phyloP scores from a whole-genome alignment of 2,113 vertebrate genomes.

The Eulemur macaco region DNA sequence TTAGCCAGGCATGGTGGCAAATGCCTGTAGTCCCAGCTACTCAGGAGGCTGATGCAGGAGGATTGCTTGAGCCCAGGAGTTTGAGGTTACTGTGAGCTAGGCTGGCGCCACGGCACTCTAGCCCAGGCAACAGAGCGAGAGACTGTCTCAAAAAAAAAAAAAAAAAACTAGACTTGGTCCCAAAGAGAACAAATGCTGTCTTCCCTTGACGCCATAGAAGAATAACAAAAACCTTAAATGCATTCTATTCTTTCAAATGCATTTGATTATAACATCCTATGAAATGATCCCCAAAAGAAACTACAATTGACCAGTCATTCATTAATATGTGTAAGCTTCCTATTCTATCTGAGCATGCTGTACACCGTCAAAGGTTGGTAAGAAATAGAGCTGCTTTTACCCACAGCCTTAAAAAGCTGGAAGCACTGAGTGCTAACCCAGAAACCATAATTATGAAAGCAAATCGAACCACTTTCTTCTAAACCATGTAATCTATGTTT shows the following conservation, averaged over 20 bases:
- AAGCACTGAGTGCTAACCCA: background rate
- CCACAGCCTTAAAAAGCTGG: background rate
- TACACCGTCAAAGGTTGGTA: background rate
- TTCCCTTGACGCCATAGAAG: background rate
- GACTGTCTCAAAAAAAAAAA: no score
- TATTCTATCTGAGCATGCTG: background rate
- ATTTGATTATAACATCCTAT: background rate
- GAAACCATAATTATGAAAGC: background rate
- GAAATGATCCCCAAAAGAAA: constrained; percentile 16
- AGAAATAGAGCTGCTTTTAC: background rate
- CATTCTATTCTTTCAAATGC: background rate
- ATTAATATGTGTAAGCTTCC: background rate
- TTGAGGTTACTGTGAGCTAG: no score
- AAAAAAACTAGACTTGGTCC: background rate
- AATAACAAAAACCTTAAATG: background rate
- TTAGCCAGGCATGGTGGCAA: no score
- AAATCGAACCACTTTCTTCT: background rate
- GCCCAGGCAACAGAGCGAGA: no score
- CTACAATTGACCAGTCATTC: background rate
- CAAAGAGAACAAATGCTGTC: background rate
- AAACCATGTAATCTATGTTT: background rate
- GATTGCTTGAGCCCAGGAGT: no score
- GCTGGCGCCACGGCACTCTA: no score
- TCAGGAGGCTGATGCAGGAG: no score
- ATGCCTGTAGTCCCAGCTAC: no score